phyloP scores from a whole-genome alignment of 2,888 invertebrate species.

The Rhagium mordax region DNA sequence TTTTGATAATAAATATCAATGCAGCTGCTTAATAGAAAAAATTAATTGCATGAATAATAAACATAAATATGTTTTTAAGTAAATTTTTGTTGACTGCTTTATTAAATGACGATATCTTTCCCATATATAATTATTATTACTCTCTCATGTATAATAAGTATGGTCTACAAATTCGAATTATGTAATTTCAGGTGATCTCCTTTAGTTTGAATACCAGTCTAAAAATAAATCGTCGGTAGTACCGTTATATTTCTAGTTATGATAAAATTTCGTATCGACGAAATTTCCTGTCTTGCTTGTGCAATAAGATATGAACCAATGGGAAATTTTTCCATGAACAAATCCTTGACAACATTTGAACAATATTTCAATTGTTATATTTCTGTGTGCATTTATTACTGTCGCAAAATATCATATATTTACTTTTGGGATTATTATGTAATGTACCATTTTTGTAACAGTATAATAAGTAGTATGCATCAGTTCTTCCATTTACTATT shows the following conservation, averaged over 20 bases:
- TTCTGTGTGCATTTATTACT: neutral
- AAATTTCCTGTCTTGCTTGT: conserved; percentile 17
- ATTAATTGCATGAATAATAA: neutral
- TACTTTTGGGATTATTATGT: neutral
- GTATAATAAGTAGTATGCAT: too few relatives aligned
- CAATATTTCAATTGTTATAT: conserved; percentile 5
- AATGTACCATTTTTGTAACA: neutral
- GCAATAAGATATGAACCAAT: conserved; percentile 14
- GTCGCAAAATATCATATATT: neutral
- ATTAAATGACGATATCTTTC: neutral
- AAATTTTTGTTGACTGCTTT: neutral
- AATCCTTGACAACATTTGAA: neutral
- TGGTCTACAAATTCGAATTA: neutral
- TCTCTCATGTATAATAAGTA: neutral
- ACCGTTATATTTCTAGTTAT: neutral
- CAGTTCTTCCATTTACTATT: too few relatives aligned
- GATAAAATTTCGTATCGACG: neutral
- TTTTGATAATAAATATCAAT: neutral
- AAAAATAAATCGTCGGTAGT: neutral
- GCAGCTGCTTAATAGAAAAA: neutral
- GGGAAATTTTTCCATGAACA: neutral
- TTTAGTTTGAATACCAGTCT: neutral
- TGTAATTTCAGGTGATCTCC: neutral
- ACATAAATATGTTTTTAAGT: neutral
- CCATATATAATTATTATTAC: neutral